These are phyloP conservation scores for Pseudomyrmex cubaensis DNA, from an alignment of 1,140 invertebrate species.

Conservation along the genomic window DNA sequence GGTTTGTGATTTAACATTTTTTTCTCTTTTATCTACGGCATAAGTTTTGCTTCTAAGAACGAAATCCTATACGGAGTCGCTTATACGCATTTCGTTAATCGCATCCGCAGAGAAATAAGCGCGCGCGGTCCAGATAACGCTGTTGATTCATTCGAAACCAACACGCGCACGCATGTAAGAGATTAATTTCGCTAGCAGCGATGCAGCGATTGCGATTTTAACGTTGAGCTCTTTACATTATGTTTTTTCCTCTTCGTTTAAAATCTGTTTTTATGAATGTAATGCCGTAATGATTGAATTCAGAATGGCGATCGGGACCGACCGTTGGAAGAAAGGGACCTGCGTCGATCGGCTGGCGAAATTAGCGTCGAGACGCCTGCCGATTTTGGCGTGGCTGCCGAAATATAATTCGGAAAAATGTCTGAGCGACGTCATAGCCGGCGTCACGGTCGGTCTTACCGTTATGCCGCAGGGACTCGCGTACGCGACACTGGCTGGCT, in stretches of 20 bases:
- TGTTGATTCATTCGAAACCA: neutral
- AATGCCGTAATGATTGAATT: slow-evolving; percentile 13
- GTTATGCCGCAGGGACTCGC: slow-evolving; percentile 95
- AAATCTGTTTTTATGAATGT: neutral
- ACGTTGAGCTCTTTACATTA: too few relatives aligned
- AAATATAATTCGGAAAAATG: slow-evolving; percentile 90
- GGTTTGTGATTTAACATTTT: neutral
- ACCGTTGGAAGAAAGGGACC: slow-evolving; percentile 62
- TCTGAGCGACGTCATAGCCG: slow-evolving; percentile 92
- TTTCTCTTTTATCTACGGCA: neutral
- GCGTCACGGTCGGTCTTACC: slow-evolving; percentile 94
- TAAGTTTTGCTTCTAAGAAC: neutral
- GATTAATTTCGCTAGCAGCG: too few relatives aligned
- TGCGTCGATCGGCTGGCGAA: slow-evolving; percentile 65
- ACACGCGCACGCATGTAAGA: too few relatives aligned
- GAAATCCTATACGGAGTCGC: too few relatives aligned
- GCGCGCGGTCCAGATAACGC: neutral
- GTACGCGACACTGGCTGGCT: slow-evolving; percentile 93
- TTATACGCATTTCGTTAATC: too few relatives aligned
- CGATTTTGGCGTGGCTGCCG: slow-evolving; percentile 89
- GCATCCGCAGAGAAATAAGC: too few relatives aligned
- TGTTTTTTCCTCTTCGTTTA: neutral
- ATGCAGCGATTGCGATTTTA: too few relatives aligned
- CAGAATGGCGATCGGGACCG: slow-evolving; percentile 50
- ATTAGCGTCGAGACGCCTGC: slow-evolving; percentile 83